Percentiles rank a stretch among this genome's conserved stretches.
These are phyloP conservation scores for Eumeta japonica DNA, from an alignment of 1,140 invertebrate species.

Conservation along the genomic window DNA sequence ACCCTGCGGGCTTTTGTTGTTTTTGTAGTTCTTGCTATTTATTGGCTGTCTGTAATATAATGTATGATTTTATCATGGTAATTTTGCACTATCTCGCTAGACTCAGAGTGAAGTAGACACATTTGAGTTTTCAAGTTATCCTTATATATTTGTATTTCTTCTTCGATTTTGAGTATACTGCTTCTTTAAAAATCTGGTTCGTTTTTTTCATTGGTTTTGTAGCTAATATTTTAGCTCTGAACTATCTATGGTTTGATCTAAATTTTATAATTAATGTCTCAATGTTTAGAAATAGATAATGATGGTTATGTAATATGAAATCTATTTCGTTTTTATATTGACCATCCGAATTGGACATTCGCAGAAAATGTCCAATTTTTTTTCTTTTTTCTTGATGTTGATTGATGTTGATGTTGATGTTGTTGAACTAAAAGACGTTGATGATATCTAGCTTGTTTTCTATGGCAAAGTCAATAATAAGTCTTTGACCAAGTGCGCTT, in stretches of 20 bases:
- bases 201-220: no score
- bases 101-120: no score
- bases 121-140: no score
- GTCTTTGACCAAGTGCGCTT: slow-evolving; percentile 9
- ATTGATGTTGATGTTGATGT: slow-evolving; percentile 12
- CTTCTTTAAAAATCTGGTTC: slow-evolving; percentile 6
- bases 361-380: slow-evolving; percentile 12
- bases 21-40: slow-evolving; percentile 1
- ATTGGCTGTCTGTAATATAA: no score
- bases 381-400: slow-evolving; percentile 12
- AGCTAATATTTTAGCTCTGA: slow-evolving; percentile 13
- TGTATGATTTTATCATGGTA: slow-evolving; percentile 13
- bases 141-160: no score
- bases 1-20: background rate
- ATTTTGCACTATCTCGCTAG: no score
- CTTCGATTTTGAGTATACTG: slow-evolving; percentile 3
- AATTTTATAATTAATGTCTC: slow-evolving; percentile 14
- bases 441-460: slow-evolving; percentile 14
- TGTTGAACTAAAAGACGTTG: slow-evolving; percentile 13
- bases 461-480: slow-evolving; percentile 10
- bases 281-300: slow-evolving; percentile 10
- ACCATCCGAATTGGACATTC: no score
- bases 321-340: slow-evolving; percentile 17
- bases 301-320: slow-evolving; percentile 13
- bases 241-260: slow-evolving; percentile 13